phyloP scores from a whole-genome alignment of 2,888 invertebrate species.

The Cylloceria caligata region DNA sequence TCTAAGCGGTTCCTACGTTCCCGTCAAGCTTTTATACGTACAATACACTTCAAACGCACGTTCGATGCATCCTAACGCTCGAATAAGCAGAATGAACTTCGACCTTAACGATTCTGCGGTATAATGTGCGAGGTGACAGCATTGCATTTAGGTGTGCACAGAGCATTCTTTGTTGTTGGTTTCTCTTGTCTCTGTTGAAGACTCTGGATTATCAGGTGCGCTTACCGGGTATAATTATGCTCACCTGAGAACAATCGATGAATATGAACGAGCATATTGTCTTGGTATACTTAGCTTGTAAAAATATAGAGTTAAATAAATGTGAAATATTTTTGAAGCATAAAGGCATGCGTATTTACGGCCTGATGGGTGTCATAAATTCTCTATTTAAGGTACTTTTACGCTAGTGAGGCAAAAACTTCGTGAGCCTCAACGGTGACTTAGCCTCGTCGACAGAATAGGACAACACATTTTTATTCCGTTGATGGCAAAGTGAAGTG shows the following conservation, averaged over 20 bases:
- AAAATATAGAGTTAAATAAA: neutral
- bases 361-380: too few species aligned
- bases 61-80: slow-evolving; percentile 41
- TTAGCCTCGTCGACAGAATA: too few species aligned
- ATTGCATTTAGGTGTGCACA: neutral
- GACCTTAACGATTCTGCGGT: slow-evolving; percentile 40
- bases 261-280: neutral
- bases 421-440: too few species aligned
- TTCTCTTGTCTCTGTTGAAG: neutral
- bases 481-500: too few species aligned
- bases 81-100: slow-evolving; percentile 53
- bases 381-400: too few species aligned
- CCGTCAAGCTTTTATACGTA: slow-evolving; percentile 23
- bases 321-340: neutral
- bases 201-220: slow-evolving; percentile 1
- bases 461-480: too few species aligned
- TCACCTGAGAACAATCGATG: neutral
- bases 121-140: slow-evolving; percentile 41
- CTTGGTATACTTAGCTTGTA: neutral
- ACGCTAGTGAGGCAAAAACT: too few species aligned
- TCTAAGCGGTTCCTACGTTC: slow-evolving; percentile 35
- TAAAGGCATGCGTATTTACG: too few species aligned
- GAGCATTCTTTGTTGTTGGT: neutral
- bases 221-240: neutral
- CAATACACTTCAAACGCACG: neutral